Conservation (phyloP, 2,888 invertebrate species). For the Helobdella robusta region DNA sequence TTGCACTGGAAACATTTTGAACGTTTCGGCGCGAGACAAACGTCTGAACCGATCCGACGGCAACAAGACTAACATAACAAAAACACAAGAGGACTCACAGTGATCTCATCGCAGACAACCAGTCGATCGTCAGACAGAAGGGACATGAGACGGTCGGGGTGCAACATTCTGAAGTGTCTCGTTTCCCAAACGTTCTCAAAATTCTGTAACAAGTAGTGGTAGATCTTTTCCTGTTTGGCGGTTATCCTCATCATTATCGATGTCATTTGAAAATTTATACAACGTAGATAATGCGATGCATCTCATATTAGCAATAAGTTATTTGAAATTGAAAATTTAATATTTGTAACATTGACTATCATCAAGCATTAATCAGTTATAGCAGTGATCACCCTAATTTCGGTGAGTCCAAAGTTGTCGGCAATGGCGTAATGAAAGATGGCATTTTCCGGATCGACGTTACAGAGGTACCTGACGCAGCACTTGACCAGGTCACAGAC, state of each 20-base stretch:
- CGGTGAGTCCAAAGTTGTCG: conserved; percentile 26
- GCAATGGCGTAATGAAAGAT: conserved; percentile 27
- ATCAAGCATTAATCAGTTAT: not conserved
- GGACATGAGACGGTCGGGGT: conserved; percentile 24
- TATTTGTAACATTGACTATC: not conserved
- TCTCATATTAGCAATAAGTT: too few species aligned
- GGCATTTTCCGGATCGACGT: conserved; percentile 22
- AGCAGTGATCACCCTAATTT: conserved; percentile 18
- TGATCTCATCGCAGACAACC: conserved; percentile 24
- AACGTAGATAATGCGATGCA: too few species aligned
- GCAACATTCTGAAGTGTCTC: conserved; percentile 26
- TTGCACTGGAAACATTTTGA: too few species aligned
- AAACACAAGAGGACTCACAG: too few species aligned
- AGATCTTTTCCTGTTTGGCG: conserved; percentile 26
- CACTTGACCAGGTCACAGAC: conserved; percentile 25
- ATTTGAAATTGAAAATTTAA: too few species aligned
- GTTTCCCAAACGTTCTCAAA: conserved; percentile 25
- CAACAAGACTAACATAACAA: too few species aligned
- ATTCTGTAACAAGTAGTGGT: conserved; percentile 24
- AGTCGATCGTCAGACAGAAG: conserved; percentile 27
- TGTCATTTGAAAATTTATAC: too few species aligned
- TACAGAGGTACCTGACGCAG: conserved; percentile 23
- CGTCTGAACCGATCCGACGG: too few species aligned
- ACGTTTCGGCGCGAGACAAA: too few species aligned
- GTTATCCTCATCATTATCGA: too few species aligned